Evolutionary conservation across 1,140 invertebrate species (phyloP), one percentile per base, ranked within the genome.

Genomic region (Plutomurus gul): DNA sequence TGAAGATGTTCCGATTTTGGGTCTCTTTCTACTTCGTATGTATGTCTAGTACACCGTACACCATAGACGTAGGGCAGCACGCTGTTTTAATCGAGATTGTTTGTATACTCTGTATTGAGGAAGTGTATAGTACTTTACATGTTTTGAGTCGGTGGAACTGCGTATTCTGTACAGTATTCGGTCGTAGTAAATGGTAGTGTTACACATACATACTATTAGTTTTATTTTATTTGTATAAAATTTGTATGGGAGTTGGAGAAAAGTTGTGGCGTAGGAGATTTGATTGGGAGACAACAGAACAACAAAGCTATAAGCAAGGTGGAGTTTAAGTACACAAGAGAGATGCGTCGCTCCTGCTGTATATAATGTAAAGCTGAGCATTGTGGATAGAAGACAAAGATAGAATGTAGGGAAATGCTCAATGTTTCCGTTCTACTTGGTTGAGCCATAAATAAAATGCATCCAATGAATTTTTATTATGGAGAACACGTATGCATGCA

Each of bases 401-500:
- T 72, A 72, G 36, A 72, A 46, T 40, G 70, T 40, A 72, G 70
- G 70, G 70, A 72, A 75, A 49, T 75, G 73, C 47, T 76, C 33
- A 78, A 79, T 71, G 75, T 79, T 83, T 83, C 79, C 80, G 82
- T 83, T 81, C 79, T 78, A 83, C 78, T 81, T 83, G 80, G 82
- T 51, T 83, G 71, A 16, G 75, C 60, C 71, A 77, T 83, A 81
- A 83, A 81, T 83, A 83, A 80, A 60, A 76, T 80, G 65, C 72
- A 81, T 65, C 77, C 77, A 80, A 83, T 83, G 82, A 83, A 83
- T 83, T 81, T 83, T 81, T 83, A 81, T 81, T 77, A 81, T 83
- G 79, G 49, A 36, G 80, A 43, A 51, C 79, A 83, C 77, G 82
- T 81, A 76, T 49, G 77, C 43, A 56, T 75, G 75, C 46, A 47